Percentiles rank a stretch among this genome's conserved stretches.
Conservation (phyloP, 2,797 vertebrate species). For the Neomorphus geoffroyi region DNA sequence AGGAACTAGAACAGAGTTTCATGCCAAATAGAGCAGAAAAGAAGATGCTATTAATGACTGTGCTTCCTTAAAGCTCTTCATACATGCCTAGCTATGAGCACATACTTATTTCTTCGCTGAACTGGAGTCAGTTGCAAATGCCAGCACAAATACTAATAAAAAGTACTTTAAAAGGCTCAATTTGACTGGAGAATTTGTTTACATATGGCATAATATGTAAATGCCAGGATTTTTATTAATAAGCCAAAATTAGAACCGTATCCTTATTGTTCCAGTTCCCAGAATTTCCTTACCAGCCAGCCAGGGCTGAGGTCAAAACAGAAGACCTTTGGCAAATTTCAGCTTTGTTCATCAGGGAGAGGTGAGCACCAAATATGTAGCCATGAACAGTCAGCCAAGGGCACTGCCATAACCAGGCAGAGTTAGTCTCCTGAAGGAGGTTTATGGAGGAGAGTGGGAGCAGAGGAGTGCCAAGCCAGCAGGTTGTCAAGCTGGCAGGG, state of each 20-base stretch:
- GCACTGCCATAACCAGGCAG: neutral
- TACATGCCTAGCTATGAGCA: neutral
- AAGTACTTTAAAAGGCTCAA: neutral
- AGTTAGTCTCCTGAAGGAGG: neutral
- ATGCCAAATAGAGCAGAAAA: neutral
- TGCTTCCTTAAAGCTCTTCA: neutral
- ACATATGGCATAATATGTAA: neutral
- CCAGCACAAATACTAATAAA: neutral
- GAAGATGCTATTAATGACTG: neutral
- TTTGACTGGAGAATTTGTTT: constrained; percentile 5
- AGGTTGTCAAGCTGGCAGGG: neutral
- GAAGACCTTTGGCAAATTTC: neutral
- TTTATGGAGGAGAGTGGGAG: neutral
- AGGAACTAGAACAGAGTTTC: neutral
- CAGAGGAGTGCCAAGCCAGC: neutral
- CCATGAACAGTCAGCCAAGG: neutral
- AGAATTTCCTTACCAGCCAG: neutral
- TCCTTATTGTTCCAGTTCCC: neutral
- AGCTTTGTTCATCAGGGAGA: neutral
- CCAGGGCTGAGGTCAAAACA: neutral
- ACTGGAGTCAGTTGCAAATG: neutral
- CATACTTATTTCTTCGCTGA: neutral
- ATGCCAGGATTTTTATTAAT: neutral
- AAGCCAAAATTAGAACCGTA: neutral
- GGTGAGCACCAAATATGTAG: neutral